Base-by-base conservation (phyloP, 2,797 vertebrate genomes). In the Fratercula arctica region DNA sequence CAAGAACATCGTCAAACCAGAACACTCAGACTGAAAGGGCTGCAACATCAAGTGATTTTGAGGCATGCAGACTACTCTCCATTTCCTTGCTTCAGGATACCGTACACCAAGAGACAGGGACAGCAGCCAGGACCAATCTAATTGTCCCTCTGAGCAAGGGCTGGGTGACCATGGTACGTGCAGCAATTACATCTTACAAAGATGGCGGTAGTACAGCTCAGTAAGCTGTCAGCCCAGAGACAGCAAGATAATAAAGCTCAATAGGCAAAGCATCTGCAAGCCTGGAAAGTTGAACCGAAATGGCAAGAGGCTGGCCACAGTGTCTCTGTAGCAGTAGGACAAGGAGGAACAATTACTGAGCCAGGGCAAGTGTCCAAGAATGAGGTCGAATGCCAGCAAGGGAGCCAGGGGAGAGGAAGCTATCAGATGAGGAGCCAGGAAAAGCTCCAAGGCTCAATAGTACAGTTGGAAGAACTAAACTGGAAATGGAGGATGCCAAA, bases 381-480 rank as follows among this genome's bases (percentile, higher is more conserved):
- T 54, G 75, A 81, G 78, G 78, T 75, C 0, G 12, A 87, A 87
- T 59, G 85, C 88, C 96, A 95, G 95, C 91, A 93, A 94, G 66
- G 46, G 78, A 95, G 72, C 72, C 0, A 63, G 37, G 26, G 45
- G 61, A 90, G 78, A 94, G 93, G 89, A 95, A 96, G 79, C 92
- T 89, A 95, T 95, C 87, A 66, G 82, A 89, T 73, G 69, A 80
- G 82, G 75, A 81, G 95, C 89, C 92, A 96, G 87, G 31, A 92
- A 92, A 93, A 60, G 35, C 76, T 96, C 90, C 69, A 89, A 87
- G 72, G 68, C 94, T 92, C 85, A 80, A 23, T 0, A 91, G 66
- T 53, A 68, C 68, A 56, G 29, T 21, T 93, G 82, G 73, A 95
- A 95, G 87, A 91, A 85, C 39, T 78, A 73, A 95, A 95, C 89